A percentile compares a stretch with the other conserved stretches of the same genome.
phyloP scores from a whole-genome alignment of 2,113 vertebrate species.

The Tragelaphus buxtoni region DNA sequence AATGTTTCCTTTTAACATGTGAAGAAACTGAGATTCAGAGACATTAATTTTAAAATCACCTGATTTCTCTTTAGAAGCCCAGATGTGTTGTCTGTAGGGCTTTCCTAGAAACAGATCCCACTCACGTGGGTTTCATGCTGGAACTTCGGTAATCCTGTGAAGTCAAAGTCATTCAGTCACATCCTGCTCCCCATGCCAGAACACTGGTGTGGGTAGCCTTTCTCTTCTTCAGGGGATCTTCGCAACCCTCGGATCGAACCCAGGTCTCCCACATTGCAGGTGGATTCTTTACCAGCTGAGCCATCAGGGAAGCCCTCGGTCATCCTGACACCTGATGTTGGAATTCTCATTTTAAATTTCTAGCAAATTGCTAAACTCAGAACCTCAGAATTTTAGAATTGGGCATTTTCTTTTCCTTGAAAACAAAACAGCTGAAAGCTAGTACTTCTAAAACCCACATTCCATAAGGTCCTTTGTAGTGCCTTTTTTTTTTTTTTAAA shows the following conservation, averaged over 20 bases:
- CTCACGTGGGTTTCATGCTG: not conserved
- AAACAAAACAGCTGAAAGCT: constrained; percentile 20
- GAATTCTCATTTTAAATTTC: not conserved
- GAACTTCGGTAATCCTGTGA: not conserved
- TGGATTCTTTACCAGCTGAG: not conserved
- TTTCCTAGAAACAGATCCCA: not conserved
- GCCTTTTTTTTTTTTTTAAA: not conserved
- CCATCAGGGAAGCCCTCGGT: not conserved
- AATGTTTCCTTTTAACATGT: not conserved
- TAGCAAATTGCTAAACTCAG: not conserved
- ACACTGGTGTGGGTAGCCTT: not conserved
- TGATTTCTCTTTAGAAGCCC: not conserved
- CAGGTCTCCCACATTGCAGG: not conserved
- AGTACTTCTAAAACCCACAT: not conserved
- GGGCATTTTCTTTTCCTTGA: not conserved
- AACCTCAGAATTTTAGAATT: not conserved
- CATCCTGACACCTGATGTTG: not conserved
- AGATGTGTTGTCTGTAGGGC: not conserved
- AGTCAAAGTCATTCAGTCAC: not conserved
- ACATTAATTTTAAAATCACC: not conserved
- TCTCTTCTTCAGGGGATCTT: not conserved
- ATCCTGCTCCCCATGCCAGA: not conserved
- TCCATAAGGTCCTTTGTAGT: not conserved
- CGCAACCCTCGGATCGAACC: not conserved
- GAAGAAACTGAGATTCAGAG: not conserved